phyloP scores from a whole-genome alignment of 2,888 invertebrate species.

The Dicyrtoma fusca region DNA sequence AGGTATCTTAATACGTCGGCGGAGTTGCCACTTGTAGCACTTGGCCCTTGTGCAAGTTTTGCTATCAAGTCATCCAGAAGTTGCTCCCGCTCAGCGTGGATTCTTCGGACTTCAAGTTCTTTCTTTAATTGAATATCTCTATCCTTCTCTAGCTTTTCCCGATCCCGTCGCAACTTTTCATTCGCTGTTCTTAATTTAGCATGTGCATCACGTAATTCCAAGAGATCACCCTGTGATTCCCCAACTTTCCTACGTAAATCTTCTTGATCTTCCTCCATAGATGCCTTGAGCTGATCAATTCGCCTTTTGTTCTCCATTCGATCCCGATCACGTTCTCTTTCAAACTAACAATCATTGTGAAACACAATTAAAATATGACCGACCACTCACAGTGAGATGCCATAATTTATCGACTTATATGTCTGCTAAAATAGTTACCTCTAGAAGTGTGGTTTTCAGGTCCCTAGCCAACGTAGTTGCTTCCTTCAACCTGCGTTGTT shows the following conservation, averaged over 20 bases:
- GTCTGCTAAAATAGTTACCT: conserved; percentile 61
- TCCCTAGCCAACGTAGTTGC: conserved; percentile 87
- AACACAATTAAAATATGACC: not conserved
- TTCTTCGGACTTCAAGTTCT: conserved; percentile 62
- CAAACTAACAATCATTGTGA: conserved; percentile 65
- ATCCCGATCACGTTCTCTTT: conserved; percentile 87
- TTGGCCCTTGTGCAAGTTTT: conserved; percentile 42
- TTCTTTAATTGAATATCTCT: conserved; percentile 66
- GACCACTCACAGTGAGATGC: not conserved
- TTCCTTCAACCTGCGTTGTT: conserved; percentile 85
- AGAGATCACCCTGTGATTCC: conserved; percentile 73
- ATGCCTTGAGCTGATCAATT: conserved; percentile 79
- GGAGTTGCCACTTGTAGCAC: conserved; percentile 31
- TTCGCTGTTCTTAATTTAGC: conserved; percentile 88
- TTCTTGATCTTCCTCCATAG: conserved; percentile 85
- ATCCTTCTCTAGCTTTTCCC: conserved; percentile 81
- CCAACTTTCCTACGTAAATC: conserved; percentile 81
- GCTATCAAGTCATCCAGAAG: conserved; percentile 51
- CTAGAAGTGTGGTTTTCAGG: conserved; percentile 81
- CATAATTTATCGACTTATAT: not conserved
- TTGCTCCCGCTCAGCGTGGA: conserved; percentile 62
- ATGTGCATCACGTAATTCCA: conserved; percentile 87
- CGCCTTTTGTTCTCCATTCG: conserved; percentile 82
- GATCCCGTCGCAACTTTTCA: conserved; percentile 84
- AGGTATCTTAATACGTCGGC: conserved; percentile 52